Base-by-base conservation (phyloP, 2,888 invertebrate species). In the Hirtodrosophila trivittata region DNA sequence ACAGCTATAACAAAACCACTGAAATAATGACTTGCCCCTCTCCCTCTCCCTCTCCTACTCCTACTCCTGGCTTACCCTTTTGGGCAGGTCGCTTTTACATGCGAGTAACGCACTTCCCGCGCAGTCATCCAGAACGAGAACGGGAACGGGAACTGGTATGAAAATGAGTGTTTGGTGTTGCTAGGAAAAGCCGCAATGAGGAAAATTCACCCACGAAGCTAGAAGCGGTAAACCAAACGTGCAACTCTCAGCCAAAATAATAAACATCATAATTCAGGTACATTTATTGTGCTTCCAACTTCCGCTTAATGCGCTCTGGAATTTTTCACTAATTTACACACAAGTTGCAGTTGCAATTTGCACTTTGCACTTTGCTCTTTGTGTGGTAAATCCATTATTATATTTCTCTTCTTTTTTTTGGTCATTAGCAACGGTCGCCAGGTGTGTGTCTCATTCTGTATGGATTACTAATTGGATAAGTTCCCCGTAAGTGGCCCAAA, bases 201-300 rank as follows among this genome's bases (percentile, higher is more conserved):
- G 30, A 46, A 52, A 57, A 57, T 54, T 32, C 32, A 9, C 10
- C 45, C 39, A 37, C 25, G n/a, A 16, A 28, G 26, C 49, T 30
- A 18, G 35, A 57, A 14, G n/a, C 39, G 4, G 54, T 26, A 26
- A 25, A 25, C 14, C 18, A 13, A 21, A n/a, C n/a, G n/a, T n/a
- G n/a, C n/a, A 45, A 21, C 18, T 30, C 33, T 41, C 41, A 25
- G 39, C 30, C 42, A 42, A 33, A 49, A 66, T 30, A 46, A 49
- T 37, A 60, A 72, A 80, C 72, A 80, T 80, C 77, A 81, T 83
- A 81, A 77, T 75, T 81, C 75, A 81, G 80, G 67, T 75, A 63
- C 72, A 80, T 83, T 80, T 80, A 73, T 73, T 81, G 66, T 70
- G 77, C 65, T 73, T 52, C 63, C 70, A 58, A 81, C 81, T 75